phyloP scores from a whole-genome alignment of 2,797 vertebrate species.

The Pangasius sanitwongsei region DNA sequence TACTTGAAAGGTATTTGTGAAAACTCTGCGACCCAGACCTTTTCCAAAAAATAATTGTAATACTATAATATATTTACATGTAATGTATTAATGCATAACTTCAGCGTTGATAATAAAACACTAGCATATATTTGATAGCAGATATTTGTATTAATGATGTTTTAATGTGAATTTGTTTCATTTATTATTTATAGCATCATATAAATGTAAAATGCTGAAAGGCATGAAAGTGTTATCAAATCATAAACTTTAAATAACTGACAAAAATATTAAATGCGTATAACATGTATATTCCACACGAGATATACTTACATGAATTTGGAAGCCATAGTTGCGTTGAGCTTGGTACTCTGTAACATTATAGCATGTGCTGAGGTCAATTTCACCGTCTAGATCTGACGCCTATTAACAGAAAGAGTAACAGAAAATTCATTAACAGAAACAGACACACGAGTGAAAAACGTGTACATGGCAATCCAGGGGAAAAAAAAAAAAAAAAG shows the following conservation, averaged over 20 bases:
- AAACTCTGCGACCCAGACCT: background rate
- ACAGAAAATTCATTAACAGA: background rate
- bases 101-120: background rate
- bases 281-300: background rate
- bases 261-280: background rate
- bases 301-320: slow-evolving; percentile 76
- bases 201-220: background rate
- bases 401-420: slow-evolving; percentile 66
- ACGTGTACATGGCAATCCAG: background rate
- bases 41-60: background rate
- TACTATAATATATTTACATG: too few species aligned
- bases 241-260: background rate
- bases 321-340: slow-evolving; percentile 83
- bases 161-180: background rate
- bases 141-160: background rate
- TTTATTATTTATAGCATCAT: background rate
- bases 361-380: slow-evolving; percentile 79
- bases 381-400: slow-evolving; percentile 81
- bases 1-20: background rate
- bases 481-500: background rate
- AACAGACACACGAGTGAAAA: background rate
- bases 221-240: background rate
- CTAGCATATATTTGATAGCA: background rate
- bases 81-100: too few species aligned
- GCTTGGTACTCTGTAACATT: slow-evolving; percentile 82